These are phyloP conservation scores for Dicycla oo DNA, from an alignment of 2,888 invertebrate species.

Conservation along the genomic window DNA sequence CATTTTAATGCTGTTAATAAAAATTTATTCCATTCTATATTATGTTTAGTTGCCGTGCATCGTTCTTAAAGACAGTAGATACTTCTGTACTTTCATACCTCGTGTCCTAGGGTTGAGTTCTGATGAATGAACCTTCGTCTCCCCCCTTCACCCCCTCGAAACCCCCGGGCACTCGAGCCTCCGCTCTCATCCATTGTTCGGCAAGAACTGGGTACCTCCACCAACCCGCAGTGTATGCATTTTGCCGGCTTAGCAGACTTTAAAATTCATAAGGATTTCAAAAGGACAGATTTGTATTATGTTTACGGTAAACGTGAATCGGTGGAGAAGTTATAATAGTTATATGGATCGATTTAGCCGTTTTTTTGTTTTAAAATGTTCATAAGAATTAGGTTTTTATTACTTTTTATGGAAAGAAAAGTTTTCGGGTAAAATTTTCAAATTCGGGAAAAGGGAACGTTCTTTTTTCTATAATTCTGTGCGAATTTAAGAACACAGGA, in stretches of 20 bases:
- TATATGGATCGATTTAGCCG: no score
- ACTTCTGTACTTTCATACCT: constrained; percentile 31
- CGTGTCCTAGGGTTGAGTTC: constrained; percentile 24
- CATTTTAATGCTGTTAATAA: no score
- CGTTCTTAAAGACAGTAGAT: neutral
- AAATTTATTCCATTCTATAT: neutral
- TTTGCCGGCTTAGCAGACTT: constrained; percentile 59
- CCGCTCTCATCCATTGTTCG: constrained; percentile 80
- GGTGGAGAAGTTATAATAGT: neutral
- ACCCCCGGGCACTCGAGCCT: constrained; percentile 65
- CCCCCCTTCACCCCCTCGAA: constrained; percentile 54
- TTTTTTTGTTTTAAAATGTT: no score
- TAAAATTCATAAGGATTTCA: constrained; percentile 68
- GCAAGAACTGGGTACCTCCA: constrained; percentile 65
- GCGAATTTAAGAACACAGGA: no score
- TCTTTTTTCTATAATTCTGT: no score
- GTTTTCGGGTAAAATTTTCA: no score
- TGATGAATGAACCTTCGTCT: constrained; percentile 58
- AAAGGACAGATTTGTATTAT: constrained; percentile 52
- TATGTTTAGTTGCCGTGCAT: neutral
- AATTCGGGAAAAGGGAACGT: no score
- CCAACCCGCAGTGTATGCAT: constrained; percentile 61
- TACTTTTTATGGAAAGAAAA: no score
- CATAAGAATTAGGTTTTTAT: no score
- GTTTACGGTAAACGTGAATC: constrained; percentile 26